Conservation (phyloP, 2,113 vertebrate species). For the Datnioides undecimradiatus region DNA sequence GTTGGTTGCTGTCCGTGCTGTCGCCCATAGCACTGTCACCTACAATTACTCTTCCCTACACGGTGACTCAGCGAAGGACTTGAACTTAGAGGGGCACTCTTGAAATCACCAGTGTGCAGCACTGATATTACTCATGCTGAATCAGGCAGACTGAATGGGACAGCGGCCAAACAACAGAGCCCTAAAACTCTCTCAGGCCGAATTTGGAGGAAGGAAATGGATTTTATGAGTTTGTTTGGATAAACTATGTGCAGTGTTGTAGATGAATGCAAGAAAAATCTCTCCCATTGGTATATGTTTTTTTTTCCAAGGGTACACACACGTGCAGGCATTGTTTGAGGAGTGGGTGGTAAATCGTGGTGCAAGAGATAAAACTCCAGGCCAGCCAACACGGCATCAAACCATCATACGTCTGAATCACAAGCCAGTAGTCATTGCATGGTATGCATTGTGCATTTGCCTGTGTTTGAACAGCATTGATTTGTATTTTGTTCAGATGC, state of each 20-base stretch:
- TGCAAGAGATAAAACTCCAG: conserved; percentile 38
- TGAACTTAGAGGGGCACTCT: conserved; percentile 61
- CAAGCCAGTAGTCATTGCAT: conserved; percentile 18
- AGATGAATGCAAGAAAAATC: conserved; percentile 27
- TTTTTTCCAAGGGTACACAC: conserved; percentile 2
- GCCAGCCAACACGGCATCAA: not conserved
- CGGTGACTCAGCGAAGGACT: conserved; percentile 70
- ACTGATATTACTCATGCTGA: conserved; percentile 66
- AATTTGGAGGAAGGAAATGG: conserved; percentile 25
- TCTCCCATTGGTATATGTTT: not conserved
- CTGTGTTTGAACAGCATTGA: conserved; percentile 37
- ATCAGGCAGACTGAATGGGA: conserved; percentile 59
- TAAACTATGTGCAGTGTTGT: not conserved
- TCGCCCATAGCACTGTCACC: conserved; percentile 68
- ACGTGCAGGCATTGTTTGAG: conserved; percentile 15
- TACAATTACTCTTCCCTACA: conserved; percentile 67
- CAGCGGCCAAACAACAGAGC: conserved; percentile 52
- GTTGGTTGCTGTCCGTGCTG: conserved; percentile 63
- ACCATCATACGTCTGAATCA: conserved; percentile 30
- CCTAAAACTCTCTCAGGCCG: conserved; percentile 30
- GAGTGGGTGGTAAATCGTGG: conserved; percentile 24
- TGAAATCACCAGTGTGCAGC: conserved; percentile 59
- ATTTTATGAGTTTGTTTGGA: conserved; percentile 14
- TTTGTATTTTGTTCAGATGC: conserved; percentile 46
- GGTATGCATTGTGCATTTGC: conserved; percentile 7